These are phyloP conservation scores for Abrostola triplasia DNA, from an alignment of 2,888 invertebrate species.

Conservation along the genomic window DNA sequence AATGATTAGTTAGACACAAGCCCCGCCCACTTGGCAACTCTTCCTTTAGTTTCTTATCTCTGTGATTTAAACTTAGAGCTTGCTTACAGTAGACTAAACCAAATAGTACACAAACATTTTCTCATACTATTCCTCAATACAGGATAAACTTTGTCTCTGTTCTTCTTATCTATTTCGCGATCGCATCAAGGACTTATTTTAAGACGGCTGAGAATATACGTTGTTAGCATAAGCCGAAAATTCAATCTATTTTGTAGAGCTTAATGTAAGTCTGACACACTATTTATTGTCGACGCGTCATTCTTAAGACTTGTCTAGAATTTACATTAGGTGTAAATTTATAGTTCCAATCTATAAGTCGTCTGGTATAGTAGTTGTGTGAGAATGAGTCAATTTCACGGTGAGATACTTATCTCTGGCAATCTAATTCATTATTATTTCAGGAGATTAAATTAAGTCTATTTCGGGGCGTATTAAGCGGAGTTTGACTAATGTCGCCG, in stretches of 20 bases:
- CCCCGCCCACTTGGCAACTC: background rate
- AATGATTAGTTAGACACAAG: background rate
- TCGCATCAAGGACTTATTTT: slow-evolving; percentile 46
- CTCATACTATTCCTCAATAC: slow-evolving; percentile 21
- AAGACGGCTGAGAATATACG: slow-evolving; percentile 41
- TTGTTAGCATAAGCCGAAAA: slow-evolving; percentile 50
- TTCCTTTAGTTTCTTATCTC: background rate
- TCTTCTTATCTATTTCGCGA: slow-evolving; percentile 30
- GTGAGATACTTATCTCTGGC: slow-evolving; percentile 26
- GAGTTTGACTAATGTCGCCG: slow-evolving; percentile 50
- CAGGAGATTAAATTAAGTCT: slow-evolving; percentile 54
- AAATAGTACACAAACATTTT: slow-evolving; percentile 13
- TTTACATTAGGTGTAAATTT: slow-evolving; percentile 15
- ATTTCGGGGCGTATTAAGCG: slow-evolving; percentile 48
- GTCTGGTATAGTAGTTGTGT: slow-evolving; percentile 13
- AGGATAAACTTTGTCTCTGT: slow-evolving; percentile 31
- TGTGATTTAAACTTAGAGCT: background rate
- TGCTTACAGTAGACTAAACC: background rate
- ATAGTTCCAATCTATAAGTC: slow-evolving; percentile 11
- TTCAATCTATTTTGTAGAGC: slow-evolving; percentile 46
- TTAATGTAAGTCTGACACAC: slow-evolving; percentile 24
- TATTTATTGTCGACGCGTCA: slow-evolving; percentile 20
- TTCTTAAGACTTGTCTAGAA: slow-evolving; percentile 20
- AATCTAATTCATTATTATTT: slow-evolving; percentile 54
- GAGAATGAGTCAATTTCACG: slow-evolving; percentile 36